Evolutionary conservation across 1,140 invertebrate species (phyloP), one percentile per base, ranked within the genome.

Genomic region (Drosophila yakuba): DNA sequence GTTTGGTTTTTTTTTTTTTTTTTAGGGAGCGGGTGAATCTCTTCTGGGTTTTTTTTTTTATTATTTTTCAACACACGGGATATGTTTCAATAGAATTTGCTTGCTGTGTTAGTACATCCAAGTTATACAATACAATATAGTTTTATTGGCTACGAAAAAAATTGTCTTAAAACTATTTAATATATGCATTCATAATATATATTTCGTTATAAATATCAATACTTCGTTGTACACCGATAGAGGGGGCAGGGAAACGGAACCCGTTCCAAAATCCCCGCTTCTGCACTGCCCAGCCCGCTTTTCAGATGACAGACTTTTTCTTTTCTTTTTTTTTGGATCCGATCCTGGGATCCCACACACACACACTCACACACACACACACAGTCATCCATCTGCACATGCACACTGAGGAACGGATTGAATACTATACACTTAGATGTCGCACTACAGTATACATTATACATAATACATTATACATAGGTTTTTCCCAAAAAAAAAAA

Each of bases 61-160:
- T 10, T 69, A 25, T 10, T 69, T 44, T 67, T 50, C 45, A 39
- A 54, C 38, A 62, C 48, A 51, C 41, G 15, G 38, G 48, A 62
- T 62, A 35, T 52, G 48, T 43, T 57, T 60, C 60, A 35, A 39
- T 62, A 50, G 45, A 47, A 43, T 56, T 25, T 54, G 23, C 45
- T 45, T 61, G 63, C 51, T 32, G 55, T 64, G 55, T 64, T 63
- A 80, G 60, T 76, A 55, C 51, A 63, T 73, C 51, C 59, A 71
- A 71, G 55, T 55, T 50, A 54, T 57, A 38, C 51, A 73, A 67
- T 82, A 76, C 63, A 79, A 76, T 63, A 79, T 62, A 55, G 67
- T 66, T 59, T 85, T 85, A 86, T 80, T 84, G 83, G 79, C 75
- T 88, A 86, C 71, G 60, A 86, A 86, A 86, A 85, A 86, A 86